Percentiles rank a stretch among this genome's conserved stretches.
Evolutionary conservation across 2,113 vertebrate species (phyloP).

Genomic region (Ceyx margarethae): DNA sequence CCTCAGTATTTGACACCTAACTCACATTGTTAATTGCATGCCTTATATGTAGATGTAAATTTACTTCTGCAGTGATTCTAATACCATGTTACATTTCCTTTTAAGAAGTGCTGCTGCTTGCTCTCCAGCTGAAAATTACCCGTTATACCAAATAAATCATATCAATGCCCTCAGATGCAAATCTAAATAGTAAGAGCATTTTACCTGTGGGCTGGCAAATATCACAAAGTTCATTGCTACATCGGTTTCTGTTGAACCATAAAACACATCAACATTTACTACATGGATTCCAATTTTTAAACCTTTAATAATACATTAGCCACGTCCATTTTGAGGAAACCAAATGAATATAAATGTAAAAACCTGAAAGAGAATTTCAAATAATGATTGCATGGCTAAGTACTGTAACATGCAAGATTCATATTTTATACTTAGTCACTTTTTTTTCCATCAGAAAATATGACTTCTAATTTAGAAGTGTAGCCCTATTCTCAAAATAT

Average conservation of each 20-base stretch:
- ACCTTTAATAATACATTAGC: conserved; percentile 52
- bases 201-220: neutral
- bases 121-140: neutral
- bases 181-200: neutral
- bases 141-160: neutral
- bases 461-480: neutral
- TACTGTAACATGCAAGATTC: neutral
- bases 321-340: neutral
- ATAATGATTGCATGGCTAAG: neutral
- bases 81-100: neutral
- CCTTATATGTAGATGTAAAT: neutral
- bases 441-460: neutral
- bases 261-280: conserved; percentile 25
- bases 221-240: neutral
- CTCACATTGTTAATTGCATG: neutral
- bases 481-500: conserved; percentile 6
- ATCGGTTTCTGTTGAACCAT: conserved; percentile 23
- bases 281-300: conserved; percentile 32
- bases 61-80: neutral
- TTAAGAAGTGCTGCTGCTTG: neutral
- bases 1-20: neutral
- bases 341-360: conserved; percentile 47
- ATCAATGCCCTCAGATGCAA: neutral
- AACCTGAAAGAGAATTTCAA: conserved; percentile 32
- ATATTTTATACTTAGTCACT: conserved; percentile 8